A percentile compares a stretch with the other conserved stretches of the same genome.
phyloP scores from a whole-genome alignment of 2,113 vertebrate species.

The Crotophaga sulcirostris region DNA sequence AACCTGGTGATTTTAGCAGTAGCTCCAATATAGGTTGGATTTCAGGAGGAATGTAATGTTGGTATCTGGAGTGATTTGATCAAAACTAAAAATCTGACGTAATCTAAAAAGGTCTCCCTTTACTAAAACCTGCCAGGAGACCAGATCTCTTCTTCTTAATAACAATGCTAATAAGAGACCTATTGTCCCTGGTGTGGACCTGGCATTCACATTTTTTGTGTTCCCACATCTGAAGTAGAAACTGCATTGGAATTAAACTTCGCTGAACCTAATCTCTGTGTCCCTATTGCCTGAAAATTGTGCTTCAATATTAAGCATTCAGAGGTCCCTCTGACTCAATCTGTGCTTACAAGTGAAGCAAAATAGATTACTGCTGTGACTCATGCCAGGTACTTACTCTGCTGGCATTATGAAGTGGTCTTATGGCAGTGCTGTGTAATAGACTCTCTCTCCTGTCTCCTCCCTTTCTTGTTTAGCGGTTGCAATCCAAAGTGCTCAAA shows the following conservation, averaged over 20 bases:
- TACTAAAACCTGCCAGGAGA: not conserved
- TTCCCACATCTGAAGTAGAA: not conserved
- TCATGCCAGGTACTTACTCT: not conserved
- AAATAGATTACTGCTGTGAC: not conserved
- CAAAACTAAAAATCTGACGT: not conserved
- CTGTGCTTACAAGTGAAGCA: not conserved
- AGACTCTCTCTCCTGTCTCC: not conserved
- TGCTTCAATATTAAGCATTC: not conserved
- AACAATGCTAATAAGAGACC: not conserved
- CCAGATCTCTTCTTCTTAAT: not conserved
- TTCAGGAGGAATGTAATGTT: not conserved
- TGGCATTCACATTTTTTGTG: not conserved
- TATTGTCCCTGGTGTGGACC: not conserved
- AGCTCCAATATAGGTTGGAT: not conserved
- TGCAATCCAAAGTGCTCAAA: constrained; percentile 98
- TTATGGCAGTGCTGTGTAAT: not conserved
- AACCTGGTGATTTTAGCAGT: fast-evolving
- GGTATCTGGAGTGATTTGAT: not conserved
- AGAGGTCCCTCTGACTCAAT: not conserved
- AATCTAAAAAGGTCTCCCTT: not conserved
- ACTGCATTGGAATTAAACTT: not conserved
- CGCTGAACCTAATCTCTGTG: not conserved
- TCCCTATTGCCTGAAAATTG: not conserved
- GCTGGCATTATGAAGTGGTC: not conserved
- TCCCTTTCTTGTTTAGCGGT: constrained; percentile 76